Evolutionary conservation across 1,140 invertebrate genomes (phyloP).

Genomic region (Pemphigus obesinymphae): DNA sequence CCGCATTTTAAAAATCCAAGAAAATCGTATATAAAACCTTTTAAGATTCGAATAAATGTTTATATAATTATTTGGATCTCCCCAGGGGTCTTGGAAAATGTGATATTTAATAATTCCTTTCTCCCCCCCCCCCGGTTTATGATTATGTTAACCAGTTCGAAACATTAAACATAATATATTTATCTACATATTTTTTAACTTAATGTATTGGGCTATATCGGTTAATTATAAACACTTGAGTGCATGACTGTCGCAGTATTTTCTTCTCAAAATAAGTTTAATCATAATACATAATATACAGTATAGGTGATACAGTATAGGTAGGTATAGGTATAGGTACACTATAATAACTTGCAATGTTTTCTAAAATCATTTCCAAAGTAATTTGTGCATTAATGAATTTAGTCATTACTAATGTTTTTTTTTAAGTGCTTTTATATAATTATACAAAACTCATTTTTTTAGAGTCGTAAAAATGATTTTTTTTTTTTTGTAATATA

Average conservation of each 20-base stretch:
- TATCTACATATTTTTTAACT: no score
- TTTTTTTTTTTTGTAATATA: no score
- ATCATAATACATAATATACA: no score
- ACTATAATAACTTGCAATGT: no score
- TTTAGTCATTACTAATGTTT: neutral
- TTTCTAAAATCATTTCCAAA: no score
- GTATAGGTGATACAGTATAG: no score
- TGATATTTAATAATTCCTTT: neutral
- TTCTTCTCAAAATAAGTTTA: neutral
- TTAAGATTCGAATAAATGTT: neutral
- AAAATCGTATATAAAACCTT: no score
- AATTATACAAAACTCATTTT: no score
- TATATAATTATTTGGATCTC: neutral
- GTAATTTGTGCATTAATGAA: no score
- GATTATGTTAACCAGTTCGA: neutral
- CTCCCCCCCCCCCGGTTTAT: neutral
- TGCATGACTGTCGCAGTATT: neutral
- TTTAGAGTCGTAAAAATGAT: no score
- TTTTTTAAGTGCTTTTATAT: no score
- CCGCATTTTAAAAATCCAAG: neutral
- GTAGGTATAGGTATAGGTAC: no score
- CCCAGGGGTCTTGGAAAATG: neutral
- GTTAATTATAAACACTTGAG: neutral
- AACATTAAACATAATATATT: neutral
- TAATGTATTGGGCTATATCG: neutral